A percentile compares a stretch with the other conserved stretches of the same genome.
Evolutionary conservation across 2,888 invertebrate genomes (phyloP).

Genomic region (Sarcophaga subvicina): DNA sequence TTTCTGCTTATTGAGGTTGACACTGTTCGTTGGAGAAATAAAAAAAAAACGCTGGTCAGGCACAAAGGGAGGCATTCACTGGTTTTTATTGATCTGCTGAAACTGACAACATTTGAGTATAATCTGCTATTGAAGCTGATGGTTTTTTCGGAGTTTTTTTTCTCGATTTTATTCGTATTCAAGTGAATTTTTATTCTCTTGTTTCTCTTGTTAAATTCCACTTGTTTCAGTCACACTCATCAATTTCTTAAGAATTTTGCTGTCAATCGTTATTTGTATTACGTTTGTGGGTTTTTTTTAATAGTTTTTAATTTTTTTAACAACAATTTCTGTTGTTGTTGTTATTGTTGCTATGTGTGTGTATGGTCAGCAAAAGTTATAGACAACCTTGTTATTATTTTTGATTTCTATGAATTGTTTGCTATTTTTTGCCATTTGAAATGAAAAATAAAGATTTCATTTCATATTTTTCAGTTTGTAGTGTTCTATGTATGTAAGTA

Average conservation of each 20-base stretch:
- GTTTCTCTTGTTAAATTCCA: constrained; percentile 42
- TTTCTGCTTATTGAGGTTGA: constrained; percentile 42
- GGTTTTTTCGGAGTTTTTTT: constrained; percentile 24
- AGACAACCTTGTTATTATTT: not conserved
- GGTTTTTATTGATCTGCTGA: not conserved
- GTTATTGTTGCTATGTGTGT: not conserved
- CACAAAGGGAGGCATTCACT: not conserved
- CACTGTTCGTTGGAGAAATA: constrained; percentile 17
- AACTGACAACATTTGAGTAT: not conserved
- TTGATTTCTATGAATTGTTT: constrained; percentile 7
- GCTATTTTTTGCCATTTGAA: constrained; percentile 6
- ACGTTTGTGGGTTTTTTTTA: not conserved
- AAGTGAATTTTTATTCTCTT: constrained; percentile 19
- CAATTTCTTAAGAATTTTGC: constrained; percentile 8
- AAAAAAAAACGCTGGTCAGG: not conserved
- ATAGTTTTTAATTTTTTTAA: not conserved
- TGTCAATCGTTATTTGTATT: not conserved
- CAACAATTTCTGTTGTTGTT: constrained; percentile 25
- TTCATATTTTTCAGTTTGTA: constrained; percentile 21
- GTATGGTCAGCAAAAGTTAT: constrained; percentile 54
- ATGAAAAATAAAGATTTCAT: constrained; percentile 24
- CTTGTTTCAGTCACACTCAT: constrained; percentile 7
- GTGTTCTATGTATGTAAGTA: not conserved
- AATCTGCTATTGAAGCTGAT: constrained; percentile 12
- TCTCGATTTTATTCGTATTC: not conserved